These are phyloP conservation scores for Nanorana parkeri DNA, from an alignment of 2,113 vertebrate genomes.

Conservation along the genomic window DNA sequence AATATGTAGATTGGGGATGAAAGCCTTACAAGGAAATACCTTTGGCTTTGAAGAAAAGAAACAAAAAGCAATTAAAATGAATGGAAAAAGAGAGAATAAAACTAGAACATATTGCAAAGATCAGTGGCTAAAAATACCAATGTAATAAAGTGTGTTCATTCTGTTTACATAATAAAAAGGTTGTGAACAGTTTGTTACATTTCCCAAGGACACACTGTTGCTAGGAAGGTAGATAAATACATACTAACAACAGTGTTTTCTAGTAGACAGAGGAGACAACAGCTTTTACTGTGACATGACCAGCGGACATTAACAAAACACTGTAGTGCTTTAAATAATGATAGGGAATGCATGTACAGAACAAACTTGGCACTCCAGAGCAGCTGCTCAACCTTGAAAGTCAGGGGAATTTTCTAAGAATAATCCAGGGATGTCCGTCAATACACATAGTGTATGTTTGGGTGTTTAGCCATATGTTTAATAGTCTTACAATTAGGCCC, in stretches of 20 bases:
- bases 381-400: too few relatives aligned
- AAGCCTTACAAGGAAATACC: neutral
- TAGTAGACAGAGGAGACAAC: neutral
- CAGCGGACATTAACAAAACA: neutral
- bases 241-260: neutral
- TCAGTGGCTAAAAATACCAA: neutral
- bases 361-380: too few relatives aligned
- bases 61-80: neutral
- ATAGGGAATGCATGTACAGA: too few relatives aligned
- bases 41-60: neutral
- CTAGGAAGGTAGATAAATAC: constrained; percentile 12
- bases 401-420: too few relatives aligned
- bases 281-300: neutral
- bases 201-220: constrained; percentile 24
- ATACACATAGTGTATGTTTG: too few relatives aligned
- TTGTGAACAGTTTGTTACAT: neutral
- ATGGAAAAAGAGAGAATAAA: neutral
- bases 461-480: too few relatives aligned
- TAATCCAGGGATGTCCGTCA: too few relatives aligned
- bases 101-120: neutral
- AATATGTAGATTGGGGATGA: neutral
- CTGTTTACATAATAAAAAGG: neutral
- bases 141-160: neutral
- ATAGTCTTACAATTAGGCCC: too few relatives aligned
- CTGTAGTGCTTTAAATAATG: too few relatives aligned